Evolutionary conservation across 2,797 vertebrate genomes (phyloP).

Genomic region (Gallinago nigripennis): DNA sequence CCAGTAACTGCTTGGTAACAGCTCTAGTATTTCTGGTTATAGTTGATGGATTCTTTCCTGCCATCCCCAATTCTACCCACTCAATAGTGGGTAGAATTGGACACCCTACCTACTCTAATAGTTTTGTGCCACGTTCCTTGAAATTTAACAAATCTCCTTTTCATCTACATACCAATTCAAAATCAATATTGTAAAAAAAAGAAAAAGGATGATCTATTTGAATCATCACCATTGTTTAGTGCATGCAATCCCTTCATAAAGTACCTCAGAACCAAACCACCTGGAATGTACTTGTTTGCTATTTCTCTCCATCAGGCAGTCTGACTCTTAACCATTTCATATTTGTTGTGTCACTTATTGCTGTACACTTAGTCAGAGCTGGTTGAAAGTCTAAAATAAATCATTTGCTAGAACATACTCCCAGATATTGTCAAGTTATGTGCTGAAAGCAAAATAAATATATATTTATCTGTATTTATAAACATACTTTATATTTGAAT

Average conservation of each 20-base stretch:
- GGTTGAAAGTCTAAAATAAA: background rate
- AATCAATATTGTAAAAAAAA: background rate
- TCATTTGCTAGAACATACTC: background rate
- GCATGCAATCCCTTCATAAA: background rate
- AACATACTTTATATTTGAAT: background rate
- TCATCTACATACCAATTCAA: background rate
- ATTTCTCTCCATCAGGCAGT: background rate
- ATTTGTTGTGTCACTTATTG: background rate
- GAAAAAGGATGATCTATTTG: background rate
- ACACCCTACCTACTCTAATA: background rate
- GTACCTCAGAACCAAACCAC: background rate
- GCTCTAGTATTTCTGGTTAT: background rate
- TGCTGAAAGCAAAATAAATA: background rate
- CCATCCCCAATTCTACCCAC: background rate
- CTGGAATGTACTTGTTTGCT: background rate
- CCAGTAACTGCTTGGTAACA: background rate
- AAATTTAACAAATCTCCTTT: background rate
- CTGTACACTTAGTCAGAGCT: background rate
- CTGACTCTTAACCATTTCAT: background rate
- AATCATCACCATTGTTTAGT: background rate
- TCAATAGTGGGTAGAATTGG: background rate
- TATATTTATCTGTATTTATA: background rate
- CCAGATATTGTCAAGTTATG: background rate
- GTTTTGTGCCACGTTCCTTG: background rate
- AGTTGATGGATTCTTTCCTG: background rate